phyloP scores from a whole-genome alignment of 2,113 vertebrate genomes.

The Calyptomena viridis region DNA sequence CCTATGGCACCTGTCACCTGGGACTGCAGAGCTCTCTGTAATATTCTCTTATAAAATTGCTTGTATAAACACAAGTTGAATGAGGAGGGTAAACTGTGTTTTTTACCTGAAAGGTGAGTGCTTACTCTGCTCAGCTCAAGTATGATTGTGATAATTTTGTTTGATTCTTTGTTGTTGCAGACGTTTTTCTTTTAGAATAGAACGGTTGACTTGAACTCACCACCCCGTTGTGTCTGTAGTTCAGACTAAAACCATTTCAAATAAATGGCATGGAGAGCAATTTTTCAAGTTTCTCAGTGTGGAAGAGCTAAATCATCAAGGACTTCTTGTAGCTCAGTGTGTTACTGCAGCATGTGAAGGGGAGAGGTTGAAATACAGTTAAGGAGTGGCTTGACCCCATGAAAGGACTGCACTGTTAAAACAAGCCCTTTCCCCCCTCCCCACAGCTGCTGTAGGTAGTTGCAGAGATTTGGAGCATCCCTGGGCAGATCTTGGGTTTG shows the following conservation, averaged over 20 bases:
- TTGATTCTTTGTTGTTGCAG: not conserved
- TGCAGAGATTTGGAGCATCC: not conserved
- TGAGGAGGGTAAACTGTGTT: not conserved
- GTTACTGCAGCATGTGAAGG: not conserved
- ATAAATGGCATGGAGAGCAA: not conserved
- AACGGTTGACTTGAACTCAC: not conserved
- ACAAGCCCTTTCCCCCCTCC: not conserved
- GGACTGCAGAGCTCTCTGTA: not conserved
- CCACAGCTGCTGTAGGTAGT: not conserved
- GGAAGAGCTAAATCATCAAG: not conserved
- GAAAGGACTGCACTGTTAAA: not conserved
- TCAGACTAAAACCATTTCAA: not conserved
- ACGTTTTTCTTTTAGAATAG: not conserved
- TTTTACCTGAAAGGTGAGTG: not conserved
- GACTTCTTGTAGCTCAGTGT: not conserved
- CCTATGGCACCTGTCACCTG: rapidly evolving
- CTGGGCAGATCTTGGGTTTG: not conserved
- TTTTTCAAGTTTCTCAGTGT: not conserved
- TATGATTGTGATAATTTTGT: not conserved
- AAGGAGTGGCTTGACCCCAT: not conserved
- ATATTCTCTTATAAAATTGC: not conserved
- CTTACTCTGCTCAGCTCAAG: not conserved
- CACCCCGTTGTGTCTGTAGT: not conserved
- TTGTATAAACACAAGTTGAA: not conserved
- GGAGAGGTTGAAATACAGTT: not conserved